Evolutionary conservation across 2,888 invertebrate genomes (phyloP).

Genomic region (Drosophila rubida): DNA sequence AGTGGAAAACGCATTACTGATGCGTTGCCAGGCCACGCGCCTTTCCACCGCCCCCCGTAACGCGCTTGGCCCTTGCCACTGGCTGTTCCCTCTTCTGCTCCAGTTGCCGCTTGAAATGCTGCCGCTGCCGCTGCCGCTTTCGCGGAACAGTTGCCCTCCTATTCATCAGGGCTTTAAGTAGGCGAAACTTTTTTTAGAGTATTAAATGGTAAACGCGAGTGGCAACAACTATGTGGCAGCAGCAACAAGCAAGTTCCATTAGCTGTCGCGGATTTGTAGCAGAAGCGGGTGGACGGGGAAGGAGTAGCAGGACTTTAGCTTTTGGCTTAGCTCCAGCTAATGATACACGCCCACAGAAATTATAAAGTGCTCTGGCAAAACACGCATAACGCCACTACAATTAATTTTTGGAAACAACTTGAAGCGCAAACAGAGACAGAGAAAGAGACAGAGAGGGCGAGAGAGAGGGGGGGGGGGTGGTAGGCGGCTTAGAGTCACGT

Average conservation of each 20-base stretch:
- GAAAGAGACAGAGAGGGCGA: not conserved
- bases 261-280: constrained; percentile 52
- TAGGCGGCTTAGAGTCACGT: constrained; percentile 13
- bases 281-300: not conserved
- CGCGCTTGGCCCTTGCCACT: no score
- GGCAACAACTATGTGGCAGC: constrained; percentile 49
- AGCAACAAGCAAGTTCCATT: constrained; percentile 71
- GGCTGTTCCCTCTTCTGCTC: not conserved
- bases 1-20: constrained; percentile 62
- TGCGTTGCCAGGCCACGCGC: constrained; percentile 62
- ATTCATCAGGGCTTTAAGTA: constrained; percentile 42
- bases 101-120: not conserved
- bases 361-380: constrained; percentile 56
- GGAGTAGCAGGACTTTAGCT: constrained; percentile 26
- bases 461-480: not conserved
- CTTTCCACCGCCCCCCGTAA: not conserved
- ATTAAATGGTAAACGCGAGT: constrained; percentile 21
- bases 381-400: constrained; percentile 64
- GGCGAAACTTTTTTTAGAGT: constrained; percentile 36
- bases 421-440: not conserved
- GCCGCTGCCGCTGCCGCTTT: no score
- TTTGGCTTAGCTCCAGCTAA: constrained; percentile 61
- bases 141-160: not conserved
- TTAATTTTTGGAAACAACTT: constrained; percentile 58
- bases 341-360: constrained; percentile 63